A percentile compares a stretch with the other conserved stretches of the same genome.
Evolutionary conservation across 2,113 vertebrate species (phyloP).

Genomic region (Oncorhynchus mykiss): DNA sequence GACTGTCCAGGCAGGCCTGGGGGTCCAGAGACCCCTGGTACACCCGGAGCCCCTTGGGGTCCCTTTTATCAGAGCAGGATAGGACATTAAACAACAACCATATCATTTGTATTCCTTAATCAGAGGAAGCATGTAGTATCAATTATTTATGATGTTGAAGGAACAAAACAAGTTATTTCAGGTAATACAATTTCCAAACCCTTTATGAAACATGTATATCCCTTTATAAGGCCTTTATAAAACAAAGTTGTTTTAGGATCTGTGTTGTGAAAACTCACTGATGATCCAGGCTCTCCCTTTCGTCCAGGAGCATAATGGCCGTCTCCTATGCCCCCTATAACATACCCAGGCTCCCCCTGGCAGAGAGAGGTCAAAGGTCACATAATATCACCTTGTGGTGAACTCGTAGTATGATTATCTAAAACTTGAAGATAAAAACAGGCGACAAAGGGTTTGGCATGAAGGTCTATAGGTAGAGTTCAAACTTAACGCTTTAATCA

Average conservation of each 20-base stretch:
- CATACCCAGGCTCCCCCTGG: constrained; percentile 87
- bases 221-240: not conserved
- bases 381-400: too few relatives aligned
- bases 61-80: constrained; percentile 52
- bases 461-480: not conserved
- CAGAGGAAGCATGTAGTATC: not conserved
- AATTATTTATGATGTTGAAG: not conserved
- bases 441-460: not conserved
- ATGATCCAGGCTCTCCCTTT: constrained; percentile 81
- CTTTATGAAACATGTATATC: not conserved
- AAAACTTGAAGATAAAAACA: not conserved
- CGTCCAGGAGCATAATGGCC: constrained; percentile 70
- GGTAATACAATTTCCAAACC: not conserved
- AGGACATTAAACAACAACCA: not conserved
- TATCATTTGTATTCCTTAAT: too few relatives aligned
- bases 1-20: constrained; percentile 72
- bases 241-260: not conserved
- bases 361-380: not conserved
- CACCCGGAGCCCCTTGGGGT: constrained; percentile 66
- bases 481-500: not conserved
- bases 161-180: not conserved
- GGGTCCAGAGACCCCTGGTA: constrained; percentile 62
- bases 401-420: not conserved
- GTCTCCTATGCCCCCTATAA: constrained; percentile 77
- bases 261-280: constrained; percentile 69